A percentile compares a stretch with the other conserved stretches of the same genome.
phyloP scores from a whole-genome alignment of 2,797 vertebrate genomes.

The Hydrophis major region DNA sequence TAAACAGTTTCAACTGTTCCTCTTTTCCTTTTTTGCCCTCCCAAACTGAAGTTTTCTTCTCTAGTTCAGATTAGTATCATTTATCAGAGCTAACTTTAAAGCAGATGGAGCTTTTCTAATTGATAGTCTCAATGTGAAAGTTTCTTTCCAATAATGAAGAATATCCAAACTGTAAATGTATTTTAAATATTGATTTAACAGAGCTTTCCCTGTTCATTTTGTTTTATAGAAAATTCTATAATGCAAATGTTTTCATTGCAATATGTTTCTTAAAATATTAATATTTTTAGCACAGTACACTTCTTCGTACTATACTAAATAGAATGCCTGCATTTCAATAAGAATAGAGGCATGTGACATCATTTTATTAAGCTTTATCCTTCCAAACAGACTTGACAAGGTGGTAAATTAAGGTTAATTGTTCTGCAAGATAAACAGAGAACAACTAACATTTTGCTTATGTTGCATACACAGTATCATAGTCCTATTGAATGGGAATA shows the following conservation, averaged over 20 bases:
- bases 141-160: constrained; percentile 65
- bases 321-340: constrained; percentile 42
- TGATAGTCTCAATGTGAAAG: constrained; percentile 56
- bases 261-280: constrained; percentile 45
- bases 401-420: not conserved
- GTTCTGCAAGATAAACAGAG: constrained; percentile 16
- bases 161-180: constrained; percentile 63
- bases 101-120: constrained; percentile 68
- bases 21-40: constrained; percentile 34
- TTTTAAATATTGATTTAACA: constrained; percentile 66
- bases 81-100: constrained; percentile 73
- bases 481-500: not conserved
- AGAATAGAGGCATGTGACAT: constrained; percentile 14
- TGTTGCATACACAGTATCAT: not conserved
- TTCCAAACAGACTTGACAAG: constrained; percentile 11
- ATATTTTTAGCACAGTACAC: constrained; percentile 40
- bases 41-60: constrained; percentile 55
- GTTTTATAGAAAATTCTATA: constrained; percentile 53
- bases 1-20: constrained; percentile 61
- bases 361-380: constrained; percentile 2
- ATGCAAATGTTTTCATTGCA: constrained; percentile 45
- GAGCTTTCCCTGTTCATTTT: constrained; percentile 52
- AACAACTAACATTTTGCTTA: constrained; percentile 30
- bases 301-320: constrained; percentile 26
- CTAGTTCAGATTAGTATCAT: constrained; percentile 62